Conservation (phyloP, 2,888 invertebrate genomes). For the Spisula subtruncata region DNA sequence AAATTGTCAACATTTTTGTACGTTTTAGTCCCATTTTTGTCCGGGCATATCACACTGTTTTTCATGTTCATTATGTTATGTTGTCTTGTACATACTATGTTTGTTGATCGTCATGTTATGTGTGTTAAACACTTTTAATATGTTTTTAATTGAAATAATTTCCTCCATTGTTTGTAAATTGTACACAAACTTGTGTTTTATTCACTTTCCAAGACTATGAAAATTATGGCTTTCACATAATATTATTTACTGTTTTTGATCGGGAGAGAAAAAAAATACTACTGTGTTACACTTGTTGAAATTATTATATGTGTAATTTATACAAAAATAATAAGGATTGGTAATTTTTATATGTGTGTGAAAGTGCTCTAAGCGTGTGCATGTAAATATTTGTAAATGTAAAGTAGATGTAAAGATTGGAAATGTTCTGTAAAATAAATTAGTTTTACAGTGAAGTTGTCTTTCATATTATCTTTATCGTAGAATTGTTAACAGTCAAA, state of each 20-base stretch:
- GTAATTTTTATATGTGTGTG: conserved; percentile 29
- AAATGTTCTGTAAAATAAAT: conserved; percentile 69
- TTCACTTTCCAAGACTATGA: not conserved
- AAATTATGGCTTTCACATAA: not conserved
- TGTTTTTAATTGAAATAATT: not conserved
- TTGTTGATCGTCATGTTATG: conserved; percentile 4
- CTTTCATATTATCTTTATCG: not conserved
- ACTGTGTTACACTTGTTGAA: not conserved
- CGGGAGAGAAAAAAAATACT: not conserved
- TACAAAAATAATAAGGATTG: not conserved
- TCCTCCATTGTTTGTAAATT: conserved; percentile 9
- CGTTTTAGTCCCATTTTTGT: conserved; percentile 7
- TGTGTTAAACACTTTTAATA: conserved; percentile 12
- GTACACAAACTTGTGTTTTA: not conserved
- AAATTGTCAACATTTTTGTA: not conserved
- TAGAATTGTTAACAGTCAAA: no score
- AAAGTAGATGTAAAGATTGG: conserved; percentile 50
- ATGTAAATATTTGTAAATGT: conserved; percentile 55
- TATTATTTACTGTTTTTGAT: conserved; percentile 3
- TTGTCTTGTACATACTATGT: conserved; percentile 9
- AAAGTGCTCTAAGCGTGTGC: conserved; percentile 60
- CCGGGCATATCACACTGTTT: not conserved
- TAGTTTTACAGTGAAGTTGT: conserved; percentile 50
- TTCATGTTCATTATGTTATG: conserved; percentile 34
- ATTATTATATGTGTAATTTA: conserved; percentile 15